A percentile compares a stretch with the other conserved stretches of the same genome.
Evolutionary conservation across 2,888 invertebrate genomes (phyloP).

Genomic region (Seira ritae): DNA sequence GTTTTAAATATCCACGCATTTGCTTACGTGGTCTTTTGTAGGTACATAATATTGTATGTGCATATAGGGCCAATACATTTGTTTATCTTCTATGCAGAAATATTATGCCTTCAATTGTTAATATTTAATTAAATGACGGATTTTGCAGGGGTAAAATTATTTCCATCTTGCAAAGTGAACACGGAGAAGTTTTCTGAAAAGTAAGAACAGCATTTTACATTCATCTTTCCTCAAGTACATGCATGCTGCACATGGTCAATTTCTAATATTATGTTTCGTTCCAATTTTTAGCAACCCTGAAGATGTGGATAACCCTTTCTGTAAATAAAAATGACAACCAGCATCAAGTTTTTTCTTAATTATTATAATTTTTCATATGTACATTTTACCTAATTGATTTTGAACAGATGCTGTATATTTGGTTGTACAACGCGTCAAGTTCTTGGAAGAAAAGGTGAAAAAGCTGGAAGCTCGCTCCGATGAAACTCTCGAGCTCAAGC

Average conservation of each 20-base stretch:
- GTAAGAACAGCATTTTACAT: too few relatives aligned
- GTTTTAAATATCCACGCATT: too few relatives aligned
- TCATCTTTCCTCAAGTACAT: neutral
- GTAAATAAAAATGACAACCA: slow-evolving; percentile 53
- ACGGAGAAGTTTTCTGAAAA: slow-evolving; percentile 35
- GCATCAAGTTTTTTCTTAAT: too few relatives aligned
- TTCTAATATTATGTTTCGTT: slow-evolving; percentile 15
- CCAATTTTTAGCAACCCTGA: slow-evolving; percentile 38
- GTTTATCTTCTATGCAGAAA: too few relatives aligned
- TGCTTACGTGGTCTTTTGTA: too few relatives aligned
- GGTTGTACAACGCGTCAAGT: slow-evolving; percentile 53
- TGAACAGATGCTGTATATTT: slow-evolving; percentile 61
- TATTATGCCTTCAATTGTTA: too few relatives aligned
- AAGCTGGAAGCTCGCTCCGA: slow-evolving; percentile 35
- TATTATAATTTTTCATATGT: slow-evolving; percentile 7
- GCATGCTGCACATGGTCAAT: neutral
- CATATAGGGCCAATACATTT: too few relatives aligned
- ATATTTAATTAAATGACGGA: too few relatives aligned
- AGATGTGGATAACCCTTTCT: slow-evolving; percentile 63
- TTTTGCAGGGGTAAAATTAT: slow-evolving; percentile 52
- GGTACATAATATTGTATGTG: too few relatives aligned
- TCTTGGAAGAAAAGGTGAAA: slow-evolving; percentile 53
- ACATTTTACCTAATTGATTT: slow-evolving; percentile 15
- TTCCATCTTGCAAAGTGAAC: slow-evolving; percentile 43
- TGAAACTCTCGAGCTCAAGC: slow-evolving; percentile 32